Evolutionary conservation across 35 echinoderm and acorn worm species (phyloP), one percentile per base, ranked within the genome.

Genomic region (Apostichopus parvimensis): DNA sequence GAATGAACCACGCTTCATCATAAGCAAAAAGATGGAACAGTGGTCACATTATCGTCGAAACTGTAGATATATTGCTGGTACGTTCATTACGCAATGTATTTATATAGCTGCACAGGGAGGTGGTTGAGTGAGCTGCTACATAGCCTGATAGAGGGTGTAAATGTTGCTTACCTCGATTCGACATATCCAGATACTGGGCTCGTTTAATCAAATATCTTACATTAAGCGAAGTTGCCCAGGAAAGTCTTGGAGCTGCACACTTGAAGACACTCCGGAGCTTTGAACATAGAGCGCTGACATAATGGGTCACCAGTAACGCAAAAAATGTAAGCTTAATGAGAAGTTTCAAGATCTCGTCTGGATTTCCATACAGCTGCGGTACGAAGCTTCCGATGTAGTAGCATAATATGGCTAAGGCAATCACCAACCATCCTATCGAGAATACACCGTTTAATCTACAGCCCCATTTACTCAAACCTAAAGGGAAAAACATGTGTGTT

Each of bases 221-320:
- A 58, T 84, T 84, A 2, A 84, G n/a, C 8, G 81, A 22, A 6
- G 81, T 58, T 84, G 81, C 81, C 81, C 81, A 84, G 17, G 14
- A 75, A 5, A 84, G 7, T n/a, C 81, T 59, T 6, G 53, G 53
- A 12, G 15, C 81, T 58, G 18, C 57, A 7, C 17, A 15, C 1
- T 11, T 58, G 6, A 84, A 22, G 52, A 22, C 4, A 59, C 81
- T 84, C 1, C 81, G 81, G 20, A 84, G 4, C 24, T 84, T 84
- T 1, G 81, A 84, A 58, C 81, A 84, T 17, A 84, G 53, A 58
- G 4, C 9, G 25, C 60, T 22, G 17, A 58, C 55, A 23, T 56
- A 52, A 25, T 84, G 57, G 14, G 53, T 52, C 8, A 23, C 12
- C 55, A 84, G 18, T 20, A 59, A 11, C n/a, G 8, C n/a, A 22